Evolutionary conservation across 92 coral and sea anemone species (phyloP).

Genomic region (Meandrina meandrites): DNA sequence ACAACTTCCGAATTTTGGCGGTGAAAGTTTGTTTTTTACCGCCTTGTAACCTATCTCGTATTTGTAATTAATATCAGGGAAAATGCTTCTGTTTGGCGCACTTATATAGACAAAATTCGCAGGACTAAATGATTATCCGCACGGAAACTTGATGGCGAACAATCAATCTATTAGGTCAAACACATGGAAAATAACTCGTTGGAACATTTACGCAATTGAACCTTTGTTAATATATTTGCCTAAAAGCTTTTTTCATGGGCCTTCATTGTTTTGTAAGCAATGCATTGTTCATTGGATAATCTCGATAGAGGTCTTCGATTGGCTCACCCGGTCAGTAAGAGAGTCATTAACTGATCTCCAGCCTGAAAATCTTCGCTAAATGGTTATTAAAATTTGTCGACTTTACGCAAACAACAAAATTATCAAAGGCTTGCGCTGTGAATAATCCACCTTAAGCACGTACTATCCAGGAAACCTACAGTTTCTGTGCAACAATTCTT

Average conservation of each 20-base stretch:
- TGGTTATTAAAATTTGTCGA: not conserved
- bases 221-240: constrained; percentile 23
- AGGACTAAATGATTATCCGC: not conserved
- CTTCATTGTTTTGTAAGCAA: constrained; percentile 12
- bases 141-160: not conserved
- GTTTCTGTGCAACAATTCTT: too few species aligned
- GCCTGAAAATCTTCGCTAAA: not conserved
- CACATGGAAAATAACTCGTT: not conserved
- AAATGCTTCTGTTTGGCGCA: not conserved
- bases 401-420: not conserved
- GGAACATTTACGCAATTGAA: not conserved
- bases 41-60: not conserved
- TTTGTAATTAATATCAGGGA: not conserved
- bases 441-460: not conserved
- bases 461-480: not conserved
- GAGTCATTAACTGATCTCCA: not conserved
- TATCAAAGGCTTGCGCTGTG: not conserved
- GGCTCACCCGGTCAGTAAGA: not conserved
- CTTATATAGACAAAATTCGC: not conserved
- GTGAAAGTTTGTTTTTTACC: constrained; percentile 19
- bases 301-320: not conserved
- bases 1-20: constrained; percentile 37
- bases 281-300: constrained; percentile 9
- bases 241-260: constrained; percentile 37
- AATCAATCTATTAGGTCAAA: not conserved